Base-by-base conservation (phyloP, 2,888 invertebrate genomes). In the Ennomos erosarius region DNA sequence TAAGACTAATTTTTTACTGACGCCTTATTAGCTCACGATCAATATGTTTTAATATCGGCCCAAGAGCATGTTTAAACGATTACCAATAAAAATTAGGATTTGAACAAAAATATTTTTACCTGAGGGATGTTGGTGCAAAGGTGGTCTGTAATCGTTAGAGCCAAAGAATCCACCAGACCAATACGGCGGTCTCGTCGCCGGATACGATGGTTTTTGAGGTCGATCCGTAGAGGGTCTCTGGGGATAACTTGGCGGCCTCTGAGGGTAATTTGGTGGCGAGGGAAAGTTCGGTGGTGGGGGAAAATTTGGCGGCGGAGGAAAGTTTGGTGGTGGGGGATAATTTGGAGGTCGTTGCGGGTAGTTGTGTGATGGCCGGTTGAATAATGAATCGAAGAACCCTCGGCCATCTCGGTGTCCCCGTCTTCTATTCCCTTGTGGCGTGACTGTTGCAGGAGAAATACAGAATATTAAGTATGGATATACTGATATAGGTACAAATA, bases 141-240 rank as follows among this genome's bases (percentile, higher is more conserved):
- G 88, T 35, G 88, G 88, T 38, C 81, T 75, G 59, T 88, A 90
- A 1, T 71, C 69, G 64, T 90, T 86, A 9, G 68, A 74, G 8
- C 79, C 81, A 55, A 90, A 89, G 39, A 78, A 72, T 26, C 89
- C 90, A 4, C 88, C 88, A 1, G 83, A 78, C 67, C 75, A 76
- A 57, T 79, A 85, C 0, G 86, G 85, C 8, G 86, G 83, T 46
- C 80, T 74, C 0, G 77, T 74, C 0, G 73, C 46, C 0, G 66
- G 69, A 43, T 59, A 52, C 16, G 68, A 64, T 4, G 78, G 75
- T 39, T 59, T 60, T n/a, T 69, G 65, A n/a, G 75, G 74, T 52
- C 60, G 62, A 47, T 65, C 54, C 37, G 55, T 64, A 5, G 59
- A 12, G 11, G 59, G 60, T 6, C 46, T 51, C 1, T 57, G 36